Conservation (phyloP, 2,797 vertebrate species). For the Lutjanus campechanus region DNA sequence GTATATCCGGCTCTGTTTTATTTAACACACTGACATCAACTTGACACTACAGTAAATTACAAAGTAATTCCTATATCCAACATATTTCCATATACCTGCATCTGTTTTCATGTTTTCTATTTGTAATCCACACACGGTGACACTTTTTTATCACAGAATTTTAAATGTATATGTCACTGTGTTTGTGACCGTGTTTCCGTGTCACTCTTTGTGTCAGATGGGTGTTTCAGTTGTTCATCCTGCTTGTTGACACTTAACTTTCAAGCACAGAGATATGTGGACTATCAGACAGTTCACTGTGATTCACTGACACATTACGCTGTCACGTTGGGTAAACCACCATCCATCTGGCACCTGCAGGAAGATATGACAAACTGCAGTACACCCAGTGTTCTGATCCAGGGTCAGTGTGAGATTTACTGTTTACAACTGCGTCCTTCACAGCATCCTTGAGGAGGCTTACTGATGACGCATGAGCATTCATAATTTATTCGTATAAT, state of each 20-base stretch:
- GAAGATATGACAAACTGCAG: conserved; percentile 10
- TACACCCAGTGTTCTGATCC: conserved; percentile 6
- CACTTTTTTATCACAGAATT: neutral
- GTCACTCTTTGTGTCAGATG: neutral
- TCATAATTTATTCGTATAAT: conserved; percentile 30
- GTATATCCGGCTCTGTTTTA: neutral
- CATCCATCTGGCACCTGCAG: conserved; percentile 16
- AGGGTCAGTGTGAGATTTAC: conserved; percentile 15
- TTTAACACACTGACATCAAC: neutral
- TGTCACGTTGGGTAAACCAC: neutral
- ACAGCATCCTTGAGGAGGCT: neutral
- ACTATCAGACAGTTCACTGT: neutral
- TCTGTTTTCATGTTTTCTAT: neutral
- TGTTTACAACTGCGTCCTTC: neutral
- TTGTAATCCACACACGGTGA: neutral
- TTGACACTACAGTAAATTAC: neutral
- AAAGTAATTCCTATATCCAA: neutral
- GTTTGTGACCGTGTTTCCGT: neutral
- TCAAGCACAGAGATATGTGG: conserved; percentile 9
- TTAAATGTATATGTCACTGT: neutral
- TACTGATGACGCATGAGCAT: neutral
- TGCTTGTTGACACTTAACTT: neutral
- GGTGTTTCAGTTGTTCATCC: neutral
- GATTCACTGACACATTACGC: conserved; percentile 9
- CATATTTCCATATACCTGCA: neutral